Evolutionary conservation across 2,888 invertebrate species (phyloP), one percentile per base, ranked within the genome.

Genomic region (Lagria hirta): DNA sequence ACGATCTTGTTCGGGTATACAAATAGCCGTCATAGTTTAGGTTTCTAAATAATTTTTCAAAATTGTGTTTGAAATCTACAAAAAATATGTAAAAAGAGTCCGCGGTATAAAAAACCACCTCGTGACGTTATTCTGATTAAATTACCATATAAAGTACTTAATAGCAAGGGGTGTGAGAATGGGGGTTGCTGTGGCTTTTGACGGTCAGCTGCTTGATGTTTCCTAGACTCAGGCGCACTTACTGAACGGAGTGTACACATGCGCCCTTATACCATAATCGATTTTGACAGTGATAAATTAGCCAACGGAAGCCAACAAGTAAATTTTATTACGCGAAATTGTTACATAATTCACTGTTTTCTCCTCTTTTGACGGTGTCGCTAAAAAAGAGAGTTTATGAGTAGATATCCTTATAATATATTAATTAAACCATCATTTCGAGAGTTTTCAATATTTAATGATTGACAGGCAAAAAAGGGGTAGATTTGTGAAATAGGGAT

Each of bases 221-320:
- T 37, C 32, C 36, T 43, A 33, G 36, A 43, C 17, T 13, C 17
- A 17, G 37, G 43, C 30, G 43, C 18, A 36, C 35, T 45, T 21
- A 29, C 18, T 17, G 18, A 38, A 45, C 37, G 18, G 18, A 36
- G 28, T 11, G 22, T 45, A 48, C 52, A 48, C 52, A 49, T 49
- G 44, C 49, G 46, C 52, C 43, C 35, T 37, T 21, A 18, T 36
- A 30, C 22, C 18, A 36, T 50, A 48, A 52, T 48, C 48, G 52
- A 48, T 52, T 48, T 50, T 48, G 50, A 52, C 50, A 47, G 42
- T 52, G 52, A 52, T 50, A 43, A 52, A 52, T 52, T 47, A 50
- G 38, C 41, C 43, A 32, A 48, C 49, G 43, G 50, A 50, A 47
- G 52, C 49, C 52, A 52, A 52, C 50, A 52, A 52, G 50, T 52